Base-by-base conservation (phyloP, 1,140 invertebrate species). In the Himalopsyche phryganea region DNA sequence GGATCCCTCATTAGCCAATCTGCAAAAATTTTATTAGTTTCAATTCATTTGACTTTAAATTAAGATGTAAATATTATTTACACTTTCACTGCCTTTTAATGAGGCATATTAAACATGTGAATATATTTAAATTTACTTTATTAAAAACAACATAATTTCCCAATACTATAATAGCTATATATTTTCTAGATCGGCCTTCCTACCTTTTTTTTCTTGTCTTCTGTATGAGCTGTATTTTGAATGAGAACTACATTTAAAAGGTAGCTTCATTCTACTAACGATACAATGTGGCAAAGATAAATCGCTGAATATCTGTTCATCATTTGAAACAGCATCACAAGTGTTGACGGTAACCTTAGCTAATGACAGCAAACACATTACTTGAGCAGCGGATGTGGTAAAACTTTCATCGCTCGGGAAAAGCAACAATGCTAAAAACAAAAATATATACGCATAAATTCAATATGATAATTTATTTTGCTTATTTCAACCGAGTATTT, bases 251-350 rank as follows among this genome's bases (percentile, higher is more conserved):
- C 74, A 74, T 6, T 58, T 57, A 60, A 83, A 78, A 2, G 82
- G 81, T 17, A 80, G 52, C 35, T 62, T 69, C 66, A 80, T 70
- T 32, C 69, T 73, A 11, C 65, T 65, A 6, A 68, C 49, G 33
- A 83, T 63, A 44, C 81, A 61, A 48, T 75, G 42, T 6, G 81
- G 80, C 11, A 84, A 62, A 14, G 80, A 79, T 41, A 82, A 68
- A 62, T 74, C 71, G 32, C 47, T 50, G n/a, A 38, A 44, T 5
- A 28, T 28, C 48, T 32, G 17, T 9, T 54, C 47, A 28, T 41
- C 17, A 6, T 52, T 33, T n/a, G 20, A 14, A 2, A 47, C 18
- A 23, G 38, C 40, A 42, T 51, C 17, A n/a, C 54, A 48, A 19
- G 38, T 19, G 20, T 60, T 60, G 5, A 57, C 47, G 10, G 49